phyloP scores from a whole-genome alignment of 1,140 invertebrate genomes.

The Sarcophaga peregrina region DNA sequence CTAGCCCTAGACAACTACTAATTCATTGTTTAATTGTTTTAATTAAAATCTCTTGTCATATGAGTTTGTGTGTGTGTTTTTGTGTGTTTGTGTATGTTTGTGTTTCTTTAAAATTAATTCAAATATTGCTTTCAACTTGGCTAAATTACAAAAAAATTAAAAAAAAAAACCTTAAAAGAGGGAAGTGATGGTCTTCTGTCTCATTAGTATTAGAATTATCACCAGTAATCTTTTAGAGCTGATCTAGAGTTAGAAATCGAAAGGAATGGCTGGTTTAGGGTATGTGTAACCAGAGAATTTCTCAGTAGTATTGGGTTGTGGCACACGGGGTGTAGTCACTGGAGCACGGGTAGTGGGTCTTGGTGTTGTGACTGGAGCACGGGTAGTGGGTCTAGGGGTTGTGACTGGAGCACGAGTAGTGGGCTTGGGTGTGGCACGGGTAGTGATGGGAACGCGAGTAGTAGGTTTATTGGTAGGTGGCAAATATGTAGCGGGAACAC shows the following conservation, averaged over 20 bases:
- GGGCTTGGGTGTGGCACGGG: slow-evolving; percentile 25
- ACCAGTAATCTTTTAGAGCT: slow-evolving; percentile 18
- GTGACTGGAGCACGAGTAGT: slow-evolving; percentile 46
- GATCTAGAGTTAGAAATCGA: slow-evolving; percentile 59
- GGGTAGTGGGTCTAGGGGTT: slow-evolving; percentile 45
- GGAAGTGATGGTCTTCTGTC: slow-evolving; percentile 42
- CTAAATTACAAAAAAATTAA: slow-evolving; percentile 5
- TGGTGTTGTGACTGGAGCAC: slow-evolving; percentile 49
- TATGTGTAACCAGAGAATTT: slow-evolving; percentile 67
- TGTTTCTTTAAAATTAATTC: slow-evolving; percentile 16
- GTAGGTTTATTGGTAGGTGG: slow-evolving; percentile 53
- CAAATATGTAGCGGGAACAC: slow-evolving; percentile 50
- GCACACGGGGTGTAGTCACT: slow-evolving; percentile 35
- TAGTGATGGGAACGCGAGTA: neutral
- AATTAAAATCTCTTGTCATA: neutral
- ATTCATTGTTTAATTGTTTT: neutral
- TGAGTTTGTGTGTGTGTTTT: neutral
- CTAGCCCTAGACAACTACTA: slow-evolving; percentile 60
- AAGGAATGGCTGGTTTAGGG: slow-evolving; percentile 66
- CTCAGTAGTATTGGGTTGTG: slow-evolving; percentile 48
- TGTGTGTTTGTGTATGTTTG: neutral
- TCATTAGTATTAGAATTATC: slow-evolving; percentile 28
- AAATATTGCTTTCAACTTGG: slow-evolving; percentile 27
- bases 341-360: slow-evolving; percentile 9
- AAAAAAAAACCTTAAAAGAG: neutral